Percentiles rank a stretch among this genome's conserved stretches.
Evolutionary conservation across 2,113 vertebrate genomes (phyloP).

Genomic region (Sceloporus undulatus): DNA sequence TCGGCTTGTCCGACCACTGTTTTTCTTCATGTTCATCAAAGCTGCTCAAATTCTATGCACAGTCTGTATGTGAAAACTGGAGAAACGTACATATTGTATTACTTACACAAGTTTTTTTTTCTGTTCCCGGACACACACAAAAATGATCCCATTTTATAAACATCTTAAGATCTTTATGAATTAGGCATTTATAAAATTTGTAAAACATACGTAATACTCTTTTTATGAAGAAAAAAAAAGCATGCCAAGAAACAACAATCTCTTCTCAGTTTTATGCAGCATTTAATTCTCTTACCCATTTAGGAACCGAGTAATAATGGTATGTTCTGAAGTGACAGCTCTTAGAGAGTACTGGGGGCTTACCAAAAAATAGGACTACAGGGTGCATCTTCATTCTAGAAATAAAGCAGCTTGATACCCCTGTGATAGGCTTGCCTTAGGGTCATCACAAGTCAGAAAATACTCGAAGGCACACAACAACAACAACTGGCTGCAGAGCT

Average conservation of each 20-base stretch:
- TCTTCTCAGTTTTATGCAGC: not conserved
- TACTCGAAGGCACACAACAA: too few species aligned
- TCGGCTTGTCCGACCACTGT: slow-evolving; percentile 77
- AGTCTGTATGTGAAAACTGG: not conserved
- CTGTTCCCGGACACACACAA: too few species aligned
- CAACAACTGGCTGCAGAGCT: too few species aligned
- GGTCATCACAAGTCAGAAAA: too few species aligned
- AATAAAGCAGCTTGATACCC: too few species aligned
- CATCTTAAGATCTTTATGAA: not conserved
- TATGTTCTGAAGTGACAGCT: not conserved
- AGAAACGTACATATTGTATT: not conserved
- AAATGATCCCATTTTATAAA: not conserved
- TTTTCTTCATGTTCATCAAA: slow-evolving; percentile 68
- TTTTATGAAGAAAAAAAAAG: not conserved
- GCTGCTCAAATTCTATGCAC: slow-evolving; percentile 1
- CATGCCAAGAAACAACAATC: not conserved
- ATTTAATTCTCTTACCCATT: not conserved
- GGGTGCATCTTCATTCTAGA: too few species aligned
- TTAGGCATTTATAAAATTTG: not conserved
- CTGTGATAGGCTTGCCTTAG: too few species aligned
- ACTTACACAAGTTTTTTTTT: slow-evolving; percentile 9
- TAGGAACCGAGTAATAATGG: too few species aligned
- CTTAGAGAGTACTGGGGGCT: too few species aligned
- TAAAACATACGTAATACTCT: not conserved
- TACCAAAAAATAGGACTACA: too few species aligned